Percentiles rank a stretch among this genome's conserved stretches.
Evolutionary conservation across 1,140 invertebrate species (phyloP).

Genomic region (Bombus picipes): DNA sequence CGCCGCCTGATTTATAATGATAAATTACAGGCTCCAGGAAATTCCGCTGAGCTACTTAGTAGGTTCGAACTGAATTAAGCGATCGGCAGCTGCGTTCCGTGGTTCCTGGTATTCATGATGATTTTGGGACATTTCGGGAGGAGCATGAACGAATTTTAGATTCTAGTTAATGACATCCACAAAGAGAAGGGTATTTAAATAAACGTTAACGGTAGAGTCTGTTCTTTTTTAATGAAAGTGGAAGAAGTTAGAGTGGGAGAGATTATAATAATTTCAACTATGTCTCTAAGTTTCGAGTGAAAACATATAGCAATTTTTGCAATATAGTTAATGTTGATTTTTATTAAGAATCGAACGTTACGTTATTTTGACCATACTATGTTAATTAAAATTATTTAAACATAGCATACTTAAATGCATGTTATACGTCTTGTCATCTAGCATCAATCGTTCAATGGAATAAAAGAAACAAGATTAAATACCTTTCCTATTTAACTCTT

Average conservation of each 20-base stretch:
- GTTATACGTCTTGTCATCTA: not conserved
- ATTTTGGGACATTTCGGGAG: not conserved
- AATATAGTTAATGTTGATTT: too few species aligned
- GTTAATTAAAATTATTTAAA: not conserved
- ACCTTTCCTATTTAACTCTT: not conserved
- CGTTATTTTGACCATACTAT: too few species aligned
- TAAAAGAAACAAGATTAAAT: not conserved
- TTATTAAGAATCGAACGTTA: too few species aligned
- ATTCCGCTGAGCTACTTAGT: not conserved
- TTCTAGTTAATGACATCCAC: not conserved
- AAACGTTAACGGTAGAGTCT: not conserved
- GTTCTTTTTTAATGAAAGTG: not conserved
- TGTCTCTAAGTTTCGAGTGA: too few species aligned
- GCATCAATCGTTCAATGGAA: not conserved
- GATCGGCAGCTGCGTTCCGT: not conserved
- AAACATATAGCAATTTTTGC: too few species aligned
- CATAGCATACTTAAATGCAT: not conserved
- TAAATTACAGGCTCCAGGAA: conserved; percentile 14
- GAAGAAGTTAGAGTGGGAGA: not conserved
- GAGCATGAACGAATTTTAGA: not conserved
- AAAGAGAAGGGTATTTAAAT: not conserved
- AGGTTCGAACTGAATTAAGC: not conserved
- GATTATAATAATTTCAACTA: too few species aligned
- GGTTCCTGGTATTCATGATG: not conserved
- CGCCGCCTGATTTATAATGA: conserved; percentile 27